Evolutionary conservation across 2,797 vertebrate genomes (phyloP), one percentile per base, ranked within the genome.

Genomic region (Pogoniulus pusillus): DNA sequence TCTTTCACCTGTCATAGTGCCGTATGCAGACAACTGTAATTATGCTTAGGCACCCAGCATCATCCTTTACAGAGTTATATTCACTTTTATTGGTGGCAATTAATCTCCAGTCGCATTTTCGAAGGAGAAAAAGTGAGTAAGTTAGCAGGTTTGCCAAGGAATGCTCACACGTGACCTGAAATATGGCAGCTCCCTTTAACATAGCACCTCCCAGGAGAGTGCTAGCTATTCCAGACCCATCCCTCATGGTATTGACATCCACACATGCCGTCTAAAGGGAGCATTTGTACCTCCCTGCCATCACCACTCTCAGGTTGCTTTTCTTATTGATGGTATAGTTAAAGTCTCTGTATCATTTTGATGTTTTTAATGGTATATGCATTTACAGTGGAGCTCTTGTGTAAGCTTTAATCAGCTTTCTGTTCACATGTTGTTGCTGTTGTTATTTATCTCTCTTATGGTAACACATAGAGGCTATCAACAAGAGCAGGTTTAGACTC

Each of bases 371-470:
- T 73, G 94, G 88, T 86, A 81, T 89, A 54, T 85, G 82, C 93
- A 83, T 95, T 96, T 96, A 81, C 73, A 87, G 91, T 9, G 3
- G 35, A 66, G 76, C 8, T n/a, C 86, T 91, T 29, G 39, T 78
- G 81, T 94, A 83, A 93, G 91, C 86, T 93, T 93, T 90, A 85
- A 95, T 93, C 91, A 94, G 86, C 88, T 85, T 93, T 88, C 79
- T 87, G 66, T 93, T 94, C 93, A 23, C 88, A 47, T 9, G 47
- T 62, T 86, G 87, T 64, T 93, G 86, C 86, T 93, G 30, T 90
- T 93, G 81, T 95, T 96, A 94, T 94, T 96, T 95, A 93, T 96
- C 88, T 96, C 84, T 82, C 55, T 93, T 91, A 80, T 32, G 71
- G 79, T 51, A 83, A 41, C 79, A 54, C 76, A 32, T 12, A 27